These are phyloP conservation scores for Microtus ochrogaster DNA, from an alignment of 2,113 vertebrate genomes.

Conservation along the genomic window DNA sequence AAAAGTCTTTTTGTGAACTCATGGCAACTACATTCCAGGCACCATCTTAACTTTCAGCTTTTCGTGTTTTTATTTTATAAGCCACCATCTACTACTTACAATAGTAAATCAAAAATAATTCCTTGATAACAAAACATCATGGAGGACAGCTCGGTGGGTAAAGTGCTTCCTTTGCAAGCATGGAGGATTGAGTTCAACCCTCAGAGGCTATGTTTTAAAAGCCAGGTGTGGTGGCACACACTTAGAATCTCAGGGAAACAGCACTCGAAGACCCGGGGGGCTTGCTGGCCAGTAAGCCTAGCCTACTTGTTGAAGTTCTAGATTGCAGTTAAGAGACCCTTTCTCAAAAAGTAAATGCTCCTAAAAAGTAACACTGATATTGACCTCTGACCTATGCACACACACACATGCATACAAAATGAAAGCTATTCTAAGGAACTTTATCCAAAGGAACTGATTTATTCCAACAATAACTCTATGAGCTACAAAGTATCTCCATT, in stretches of 20 bases:
- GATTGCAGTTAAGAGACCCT: not conserved
- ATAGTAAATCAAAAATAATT: constrained; percentile 78
- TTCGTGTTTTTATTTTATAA: constrained; percentile 56
- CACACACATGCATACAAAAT: not conserved
- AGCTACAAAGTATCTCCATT: not conserved
- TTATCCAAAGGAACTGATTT: constrained; percentile 57
- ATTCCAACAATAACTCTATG: not conserved
- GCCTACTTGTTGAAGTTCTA: not conserved
- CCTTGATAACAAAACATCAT: constrained; percentile 65
- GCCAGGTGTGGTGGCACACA: not conserved
- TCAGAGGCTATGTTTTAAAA: not conserved
- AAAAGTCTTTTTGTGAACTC: constrained; percentile 92
- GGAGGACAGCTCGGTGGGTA: not conserved
- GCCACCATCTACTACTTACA: constrained; percentile 68
- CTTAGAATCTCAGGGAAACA: not conserved
- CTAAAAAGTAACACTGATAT: not conserved
- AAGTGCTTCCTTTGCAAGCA: not conserved
- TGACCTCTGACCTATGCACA: not conserved
- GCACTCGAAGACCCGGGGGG: not conserved
- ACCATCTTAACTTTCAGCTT: constrained; percentile 71
- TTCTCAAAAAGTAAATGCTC: not conserved
- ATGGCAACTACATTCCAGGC: constrained; percentile 83
- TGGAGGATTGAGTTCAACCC: not conserved
- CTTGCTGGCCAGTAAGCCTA: not conserved
- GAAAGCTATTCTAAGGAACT: constrained; percentile 45